Evolutionary conservation across 2,888 invertebrate genomes (phyloP), one percentile per base, ranked within the genome.

Genomic region (Cataglyphis altisquamis): DNA sequence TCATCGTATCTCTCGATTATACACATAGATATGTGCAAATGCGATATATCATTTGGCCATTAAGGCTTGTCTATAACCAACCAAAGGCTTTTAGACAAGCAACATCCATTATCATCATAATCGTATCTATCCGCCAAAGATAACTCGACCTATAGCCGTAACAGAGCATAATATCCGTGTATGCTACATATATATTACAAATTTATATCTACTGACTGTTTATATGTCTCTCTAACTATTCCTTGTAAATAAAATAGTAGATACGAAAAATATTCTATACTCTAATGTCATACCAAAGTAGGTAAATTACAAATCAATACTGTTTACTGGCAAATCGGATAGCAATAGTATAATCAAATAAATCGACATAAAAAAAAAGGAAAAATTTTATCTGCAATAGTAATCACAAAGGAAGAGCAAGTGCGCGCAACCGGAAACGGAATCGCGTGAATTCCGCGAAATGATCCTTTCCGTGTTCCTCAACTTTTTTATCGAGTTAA

Each of bases 401-500:
- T 10, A 32, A 41, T 77, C 68, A 25, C 57, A 18, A 60, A 25
- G 25, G 45, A 78, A 45, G n/a, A 48, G 67, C 52, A 29, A 55
- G 60, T 10, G 32, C 68, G n/a, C 6, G 41, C 68, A 10, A 36
- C 41, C 78, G 18, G 73, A 68, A 77, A 77, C 68, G 25, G 32
- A n/a, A 39, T n/a, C 39, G 25, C 77, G 70, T 12, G 10, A 77
- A 41, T 55, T 57, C 15, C 25, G 25, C 77, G 39, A 63, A 81
- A 81, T 81, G 48, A 64, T 81, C 29, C 73, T 62, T 25, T 52
- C 77, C 32, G 63, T 72, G 66, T 62, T 52, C 41, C 21, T 57
- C 15, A 81, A 81, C 63, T 80, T 72, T 66, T 83, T 83, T 83
- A 83, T 81, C 81, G 72, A 84, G 60, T 84, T 72, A 73, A 29